phyloP scores from a whole-genome alignment of 1,140 invertebrate genomes.

The Chionoecetes opilio region DNA sequence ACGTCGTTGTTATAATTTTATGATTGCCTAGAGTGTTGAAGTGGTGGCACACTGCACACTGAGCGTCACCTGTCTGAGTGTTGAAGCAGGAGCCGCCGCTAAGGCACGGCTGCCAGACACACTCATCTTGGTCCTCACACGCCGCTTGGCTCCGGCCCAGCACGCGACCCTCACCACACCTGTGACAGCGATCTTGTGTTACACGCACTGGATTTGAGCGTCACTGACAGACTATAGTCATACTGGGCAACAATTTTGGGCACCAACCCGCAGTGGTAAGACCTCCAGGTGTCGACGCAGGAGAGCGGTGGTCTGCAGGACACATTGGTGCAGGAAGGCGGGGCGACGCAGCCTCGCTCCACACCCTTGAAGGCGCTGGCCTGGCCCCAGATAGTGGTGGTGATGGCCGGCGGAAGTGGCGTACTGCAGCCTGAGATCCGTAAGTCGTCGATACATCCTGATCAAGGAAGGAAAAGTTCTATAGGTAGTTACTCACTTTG shows the following conservation, averaged over 20 bases:
- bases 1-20: too few species aligned
- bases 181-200: not conserved
- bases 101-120: conserved; percentile 60
- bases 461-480: not conserved
- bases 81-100: conserved; percentile 65
- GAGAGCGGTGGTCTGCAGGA: conserved; percentile 96
- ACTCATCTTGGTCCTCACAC: conserved; percentile 68
- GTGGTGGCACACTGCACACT: too few species aligned
- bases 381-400: conserved; percentile 97
- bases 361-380: conserved; percentile 95
- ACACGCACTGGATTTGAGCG: not conserved
- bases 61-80: conserved; percentile 39
- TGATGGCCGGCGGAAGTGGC: conserved; percentile 95
- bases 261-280: conserved; percentile 98
- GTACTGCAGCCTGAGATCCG: conserved; percentile 95
- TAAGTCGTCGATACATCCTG: conserved; percentile 92
- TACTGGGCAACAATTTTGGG: not conserved
- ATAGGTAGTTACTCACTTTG: not conserved
- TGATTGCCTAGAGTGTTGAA: too few species aligned
- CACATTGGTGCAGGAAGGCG: conserved; percentile 96
- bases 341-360: conserved; percentile 95
- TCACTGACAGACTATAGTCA: not conserved
- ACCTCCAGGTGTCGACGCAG: conserved; percentile 97
- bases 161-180: conserved; percentile 64
- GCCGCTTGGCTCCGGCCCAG: not conserved